Percentiles rank a stretch among this genome's conserved stretches.
phyloP scores from a whole-genome alignment of 1,140 invertebrate species.

The Apis florea region DNA sequence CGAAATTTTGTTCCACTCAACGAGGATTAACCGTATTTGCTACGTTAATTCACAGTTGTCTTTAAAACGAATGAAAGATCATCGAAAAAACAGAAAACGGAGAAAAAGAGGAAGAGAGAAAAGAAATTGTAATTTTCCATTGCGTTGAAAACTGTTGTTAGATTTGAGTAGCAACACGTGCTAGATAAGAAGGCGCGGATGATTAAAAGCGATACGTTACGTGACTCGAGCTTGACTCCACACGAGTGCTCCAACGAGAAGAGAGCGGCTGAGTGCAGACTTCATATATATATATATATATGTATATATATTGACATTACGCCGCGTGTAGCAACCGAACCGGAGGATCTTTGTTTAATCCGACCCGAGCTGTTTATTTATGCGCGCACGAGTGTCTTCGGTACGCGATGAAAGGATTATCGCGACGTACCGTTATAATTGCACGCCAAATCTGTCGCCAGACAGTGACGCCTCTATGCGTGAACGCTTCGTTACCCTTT shows the following conservation, averaged over 20 bases:
- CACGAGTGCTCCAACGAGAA: not conserved
- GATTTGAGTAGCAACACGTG: not conserved
- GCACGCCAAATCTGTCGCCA: not conserved
- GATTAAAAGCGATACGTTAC: constrained; percentile 27
- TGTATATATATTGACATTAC: constrained; percentile 54
- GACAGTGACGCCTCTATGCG: not conserved
- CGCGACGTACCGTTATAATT: constrained; percentile 42
- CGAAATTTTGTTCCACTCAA: too few relatives aligned
- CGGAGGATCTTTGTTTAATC: constrained; percentile 42
- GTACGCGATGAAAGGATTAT: constrained; percentile 45
- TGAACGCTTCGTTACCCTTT: not conserved
- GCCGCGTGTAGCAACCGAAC: constrained; percentile 19
- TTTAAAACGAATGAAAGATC: too few relatives aligned
- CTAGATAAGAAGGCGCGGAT: not conserved
- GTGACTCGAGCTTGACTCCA: constrained; percentile 7
- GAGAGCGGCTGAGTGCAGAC: constrained; percentile 13
- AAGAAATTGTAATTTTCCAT: not conserved
- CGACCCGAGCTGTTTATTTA: constrained; percentile 49
- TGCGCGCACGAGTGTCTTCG: constrained; percentile 34
- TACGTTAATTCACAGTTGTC: too few relatives aligned
- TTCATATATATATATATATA: too few relatives aligned
- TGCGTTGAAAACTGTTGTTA: too few relatives aligned
- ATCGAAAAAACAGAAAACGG: not conserved
- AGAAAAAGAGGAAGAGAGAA: not conserved
- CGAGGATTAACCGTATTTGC: too few relatives aligned